Evolutionary conservation across 2,888 invertebrate species (phyloP).

Genomic region (Phasia obesa): DNA sequence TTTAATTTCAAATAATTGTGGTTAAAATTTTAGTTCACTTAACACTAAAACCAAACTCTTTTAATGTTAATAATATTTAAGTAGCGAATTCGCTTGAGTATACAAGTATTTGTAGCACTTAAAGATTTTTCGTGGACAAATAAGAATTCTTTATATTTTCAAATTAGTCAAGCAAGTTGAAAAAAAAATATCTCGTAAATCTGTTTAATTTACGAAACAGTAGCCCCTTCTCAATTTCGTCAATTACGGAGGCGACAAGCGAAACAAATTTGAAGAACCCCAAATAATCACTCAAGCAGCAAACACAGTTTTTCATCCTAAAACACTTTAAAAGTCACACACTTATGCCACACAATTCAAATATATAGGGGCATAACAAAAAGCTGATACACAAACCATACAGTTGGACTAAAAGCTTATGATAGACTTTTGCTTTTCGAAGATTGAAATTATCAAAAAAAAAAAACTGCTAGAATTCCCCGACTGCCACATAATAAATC

Average conservation of each 20-base stretch:
- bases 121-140: no score
- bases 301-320: not conserved
- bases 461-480: not conserved
- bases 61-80: no score
- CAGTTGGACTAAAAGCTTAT: not conserved
- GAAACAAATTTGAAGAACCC: constrained; percentile 30
- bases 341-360: constrained; percentile 1
- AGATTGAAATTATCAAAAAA: constrained; percentile 3
- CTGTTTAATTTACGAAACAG: constrained; percentile 14
- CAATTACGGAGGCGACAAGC: constrained; percentile 38
- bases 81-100: no score
- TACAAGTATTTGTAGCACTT: no score
- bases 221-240: constrained; percentile 22
- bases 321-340: constrained; percentile 46
- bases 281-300: constrained; percentile 25
- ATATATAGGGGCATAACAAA: constrained; percentile 21
- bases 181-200: not conserved
- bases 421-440: not conserved
- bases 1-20: no score
- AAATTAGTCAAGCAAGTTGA: not conserved
- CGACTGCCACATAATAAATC: constrained; percentile 7
- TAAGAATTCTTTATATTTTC: not conserved
- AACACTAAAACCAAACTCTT: no score
- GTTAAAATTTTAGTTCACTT: no score
- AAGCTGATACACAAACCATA: not conserved